Percentiles rank a stretch among this genome's conserved stretches.
phyloP scores from a whole-genome alignment of 2,113 vertebrate genomes.

The Oncorhynchus nerka region DNA sequence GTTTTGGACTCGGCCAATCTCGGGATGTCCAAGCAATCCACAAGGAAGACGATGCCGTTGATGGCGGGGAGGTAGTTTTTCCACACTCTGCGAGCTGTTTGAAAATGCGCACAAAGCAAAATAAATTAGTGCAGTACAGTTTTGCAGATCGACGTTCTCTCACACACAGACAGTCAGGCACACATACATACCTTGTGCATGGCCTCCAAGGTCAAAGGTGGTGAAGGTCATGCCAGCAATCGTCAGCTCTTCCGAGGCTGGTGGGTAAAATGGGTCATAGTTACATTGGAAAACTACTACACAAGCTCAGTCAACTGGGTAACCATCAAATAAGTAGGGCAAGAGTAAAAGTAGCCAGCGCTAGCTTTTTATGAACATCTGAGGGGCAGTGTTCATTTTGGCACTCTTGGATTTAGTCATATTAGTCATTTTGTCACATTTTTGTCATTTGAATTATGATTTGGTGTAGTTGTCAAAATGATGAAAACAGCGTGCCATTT shows the following conservation, averaged over 20 bases:
- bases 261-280: slow-evolving; percentile 8
- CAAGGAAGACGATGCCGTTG: slow-evolving; percentile 96
- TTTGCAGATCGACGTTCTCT: background rate
- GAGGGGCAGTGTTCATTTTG: too few relatives aligned
- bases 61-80: slow-evolving; percentile 99
- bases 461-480: too few relatives aligned
- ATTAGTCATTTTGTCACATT: too few relatives aligned
- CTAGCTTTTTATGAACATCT: background rate
- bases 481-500: too few relatives aligned
- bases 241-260: slow-evolving; percentile 97
- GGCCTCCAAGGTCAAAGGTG: slow-evolving; percentile 97
- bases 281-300: background rate
- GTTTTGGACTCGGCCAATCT: slow-evolving; percentile 92
- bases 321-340: background rate
- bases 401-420: too few relatives aligned
- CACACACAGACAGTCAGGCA: slow-evolving; percentile 6
- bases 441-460: too few relatives aligned
- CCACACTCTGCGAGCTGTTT: slow-evolving; percentile 95
- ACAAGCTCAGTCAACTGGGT: background rate
- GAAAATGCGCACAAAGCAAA: background rate
- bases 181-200: slow-evolving; percentile 83
- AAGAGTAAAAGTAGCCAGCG: background rate
- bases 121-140: background rate
- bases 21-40: slow-evolving; percentile 90
- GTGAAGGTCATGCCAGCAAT: slow-evolving; percentile 99